phyloP scores from a whole-genome alignment of 2,113 vertebrate species.

The Heterochromis multidens region DNA sequence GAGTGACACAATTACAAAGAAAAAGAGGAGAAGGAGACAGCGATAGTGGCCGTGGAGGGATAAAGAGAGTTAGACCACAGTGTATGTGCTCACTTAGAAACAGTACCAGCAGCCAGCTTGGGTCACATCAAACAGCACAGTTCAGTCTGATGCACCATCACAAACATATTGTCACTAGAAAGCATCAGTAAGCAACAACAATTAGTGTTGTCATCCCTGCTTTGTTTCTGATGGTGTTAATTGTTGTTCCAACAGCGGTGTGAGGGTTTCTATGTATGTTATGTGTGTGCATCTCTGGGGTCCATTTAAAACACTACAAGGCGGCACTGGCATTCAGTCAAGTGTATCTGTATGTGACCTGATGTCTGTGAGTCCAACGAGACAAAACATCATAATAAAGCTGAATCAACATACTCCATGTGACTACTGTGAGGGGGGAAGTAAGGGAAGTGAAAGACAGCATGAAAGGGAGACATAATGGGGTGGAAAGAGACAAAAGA shows the following conservation, averaged over 20 bases:
- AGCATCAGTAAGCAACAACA: conserved; percentile 24
- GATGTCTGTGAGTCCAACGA: neutral
- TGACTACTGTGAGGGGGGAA: neutral
- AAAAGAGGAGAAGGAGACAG: neutral
- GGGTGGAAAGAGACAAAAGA: neutral
- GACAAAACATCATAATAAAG: neutral
- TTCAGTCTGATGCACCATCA: conserved; percentile 9
- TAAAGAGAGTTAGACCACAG: neutral
- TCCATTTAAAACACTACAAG: conserved; percentile 3
- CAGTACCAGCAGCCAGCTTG: conserved; percentile 22
- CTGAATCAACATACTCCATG: conserved; percentile 1
- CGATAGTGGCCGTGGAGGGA: neutral
- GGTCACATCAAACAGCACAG: neutral
- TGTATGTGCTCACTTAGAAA: neutral
- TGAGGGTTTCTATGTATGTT: neutral
- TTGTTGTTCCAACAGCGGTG: neutral
- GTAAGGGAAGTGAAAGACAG: neutral
- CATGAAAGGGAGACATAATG: neutral
- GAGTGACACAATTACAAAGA: neutral
- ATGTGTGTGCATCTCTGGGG: neutral
- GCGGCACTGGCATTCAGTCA: neutral
- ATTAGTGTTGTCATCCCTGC: conserved; percentile 23
- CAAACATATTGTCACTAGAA: conserved; percentile 31
- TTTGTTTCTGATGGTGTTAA: neutral
- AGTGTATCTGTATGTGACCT: conserved; percentile 37